Evolutionary conservation across 2,888 invertebrate genomes (phyloP), one percentile per base, ranked within the genome.

Genomic region (Theretra japonica): DNA sequence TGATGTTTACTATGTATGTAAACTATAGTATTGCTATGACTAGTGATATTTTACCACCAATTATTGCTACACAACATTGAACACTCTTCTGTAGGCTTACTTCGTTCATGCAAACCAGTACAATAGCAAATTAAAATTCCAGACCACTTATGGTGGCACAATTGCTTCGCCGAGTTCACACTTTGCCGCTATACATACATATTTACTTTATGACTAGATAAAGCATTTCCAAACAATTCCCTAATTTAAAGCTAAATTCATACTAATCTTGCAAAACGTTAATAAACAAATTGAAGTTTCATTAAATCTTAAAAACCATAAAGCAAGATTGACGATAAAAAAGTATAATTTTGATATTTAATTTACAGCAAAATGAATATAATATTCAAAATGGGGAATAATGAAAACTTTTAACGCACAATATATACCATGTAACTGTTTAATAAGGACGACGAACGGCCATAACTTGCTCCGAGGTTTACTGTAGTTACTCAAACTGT

Each of bases 361-460:
- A 65, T 41, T 50, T 53, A 30, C n/a, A 15, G 21, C 53, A n/a
- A 53, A 25, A 21, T 21, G 19, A 25, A 59, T 70, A 23, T 23
- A 50, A 30, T 53, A 59, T 50, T 25, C 48, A 50, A 60, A 41
- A 50, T 33, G 50, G 28, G 48, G 28, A 30, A 21, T 30, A 30
- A 62, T 65, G 48, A 33, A 62, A 70, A 60, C n/a, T 60, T 59
- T 69, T 33, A 33, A 69, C 58, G 69, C 58, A 28, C 25, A 28
- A 75, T 76, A 60, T 69, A 0, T 25, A 72, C 75, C 19, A 60
- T 73, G 72, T 70, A 76, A 74, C 76, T 77, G 78, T 81, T 78
- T 81, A 77, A 79, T 78, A 80, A 79, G 68, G 68, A 56, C 28
- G 57, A 69, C 65, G 23, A 70, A 73, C 71, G 62, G 73, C 58